Evolutionary conservation across 2,113 vertebrate genomes (phyloP).

Genomic region (Etheostoma spectabile): DNA sequence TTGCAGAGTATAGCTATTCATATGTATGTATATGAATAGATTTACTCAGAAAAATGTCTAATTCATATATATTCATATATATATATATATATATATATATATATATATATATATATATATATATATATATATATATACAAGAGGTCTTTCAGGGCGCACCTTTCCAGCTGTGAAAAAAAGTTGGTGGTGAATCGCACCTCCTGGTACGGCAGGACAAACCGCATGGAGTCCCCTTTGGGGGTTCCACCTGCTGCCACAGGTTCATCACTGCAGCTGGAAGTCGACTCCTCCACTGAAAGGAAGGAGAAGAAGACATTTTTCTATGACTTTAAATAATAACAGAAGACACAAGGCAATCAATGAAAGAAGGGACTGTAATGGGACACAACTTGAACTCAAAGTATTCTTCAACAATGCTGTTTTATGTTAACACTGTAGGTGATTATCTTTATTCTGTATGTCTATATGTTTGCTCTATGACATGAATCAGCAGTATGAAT

Average conservation of each 20-base stretch:
- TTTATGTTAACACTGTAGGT: background rate
- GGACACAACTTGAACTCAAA: background rate
- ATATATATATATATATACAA: no score
- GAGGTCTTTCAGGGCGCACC: slow-evolving; percentile 38
- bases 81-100: no score
- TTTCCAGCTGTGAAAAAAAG: slow-evolving; percentile 60
- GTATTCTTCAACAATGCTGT: background rate
- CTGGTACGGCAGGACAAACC: slow-evolving; percentile 70
- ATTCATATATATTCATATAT: no score
- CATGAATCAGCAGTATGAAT: background rate
- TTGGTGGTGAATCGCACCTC: slow-evolving; percentile 51
- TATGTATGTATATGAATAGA: no score
- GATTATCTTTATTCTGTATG: background rate
- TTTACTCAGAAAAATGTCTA: no score
- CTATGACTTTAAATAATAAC: background rate
- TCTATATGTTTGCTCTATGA: background rate
- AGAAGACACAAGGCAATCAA: background rate
- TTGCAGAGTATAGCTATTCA: no score
- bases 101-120: no score
- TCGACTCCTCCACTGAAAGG: slow-evolving; percentile 67
- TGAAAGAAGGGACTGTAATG: background rate
- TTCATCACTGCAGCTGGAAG: slow-evolving; percentile 49
- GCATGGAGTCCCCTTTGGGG: slow-evolving; percentile 31
- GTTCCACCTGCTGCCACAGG: slow-evolving; percentile 46
- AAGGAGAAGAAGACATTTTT: background rate